These are phyloP conservation scores for Pyrgilauda ruficollis DNA, from an alignment of 2,113 vertebrate species.

Conservation along the genomic window DNA sequence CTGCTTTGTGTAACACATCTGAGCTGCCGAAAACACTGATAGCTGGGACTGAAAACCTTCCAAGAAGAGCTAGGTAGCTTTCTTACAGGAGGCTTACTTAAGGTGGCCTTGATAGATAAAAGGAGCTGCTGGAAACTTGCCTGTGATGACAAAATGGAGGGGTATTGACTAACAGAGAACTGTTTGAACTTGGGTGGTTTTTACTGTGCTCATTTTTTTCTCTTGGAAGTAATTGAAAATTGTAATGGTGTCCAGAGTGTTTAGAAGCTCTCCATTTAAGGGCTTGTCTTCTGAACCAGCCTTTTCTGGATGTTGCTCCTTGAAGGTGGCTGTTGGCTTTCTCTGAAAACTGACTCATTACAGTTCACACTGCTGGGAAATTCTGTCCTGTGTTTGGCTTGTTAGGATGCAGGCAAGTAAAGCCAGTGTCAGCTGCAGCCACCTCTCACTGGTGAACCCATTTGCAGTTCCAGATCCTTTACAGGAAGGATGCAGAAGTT, in stretches of 20 bases:
- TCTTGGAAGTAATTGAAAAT: not conserved
- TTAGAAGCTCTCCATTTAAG: constrained; percentile 17
- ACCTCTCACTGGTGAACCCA: not conserved
- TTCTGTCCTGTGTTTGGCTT: not conserved
- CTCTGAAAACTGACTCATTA: not conserved
- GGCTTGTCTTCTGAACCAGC: not conserved
- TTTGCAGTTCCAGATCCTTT: not conserved
- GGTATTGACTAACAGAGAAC: not conserved
- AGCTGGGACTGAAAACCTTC: not conserved
- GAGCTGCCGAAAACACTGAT: not conserved
- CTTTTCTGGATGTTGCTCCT: not conserved
- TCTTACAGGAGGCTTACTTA: not conserved
- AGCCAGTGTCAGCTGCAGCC: not conserved
- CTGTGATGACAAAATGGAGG: not conserved
- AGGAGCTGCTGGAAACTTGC: not conserved
- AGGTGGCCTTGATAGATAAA: constrained; percentile 40
- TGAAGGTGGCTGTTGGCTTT: not conserved
- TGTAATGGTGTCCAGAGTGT: not conserved
- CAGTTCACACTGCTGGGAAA: not conserved
- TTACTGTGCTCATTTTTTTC: not conserved
- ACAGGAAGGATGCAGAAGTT: not conserved
- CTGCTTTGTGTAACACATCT: not conserved
- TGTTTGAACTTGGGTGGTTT: not conserved
- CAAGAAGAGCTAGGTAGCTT: not conserved
- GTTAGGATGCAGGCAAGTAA: not conserved